A percentile compares a stretch with the other conserved stretches of the same genome.
Evolutionary conservation across 92 coral and sea anemone genomes (phyloP).

Genomic region (Epizoanthus illoricatus): DNA sequence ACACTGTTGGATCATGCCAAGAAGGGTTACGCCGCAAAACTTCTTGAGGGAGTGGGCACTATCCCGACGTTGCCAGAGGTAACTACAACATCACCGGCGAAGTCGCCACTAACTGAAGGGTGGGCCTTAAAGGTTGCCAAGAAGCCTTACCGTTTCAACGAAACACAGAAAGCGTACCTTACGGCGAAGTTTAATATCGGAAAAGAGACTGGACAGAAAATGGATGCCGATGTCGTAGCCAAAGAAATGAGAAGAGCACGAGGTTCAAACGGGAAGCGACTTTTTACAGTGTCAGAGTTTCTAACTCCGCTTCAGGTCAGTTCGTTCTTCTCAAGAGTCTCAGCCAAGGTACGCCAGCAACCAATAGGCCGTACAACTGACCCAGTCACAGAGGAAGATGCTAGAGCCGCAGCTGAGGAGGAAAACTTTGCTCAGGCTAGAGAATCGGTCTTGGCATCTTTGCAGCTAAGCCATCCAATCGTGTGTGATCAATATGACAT

Average conservation of each 20-base stretch:
- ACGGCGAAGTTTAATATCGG: constrained; percentile 5
- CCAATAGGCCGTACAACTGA: constrained; percentile 7
- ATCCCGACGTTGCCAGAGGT: constrained; percentile 15
- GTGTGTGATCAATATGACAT: neutral
- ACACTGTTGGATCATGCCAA: constrained; percentile 29
- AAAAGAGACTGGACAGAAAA: neutral
- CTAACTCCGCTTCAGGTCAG: constrained; percentile 40
- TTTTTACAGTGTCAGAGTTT: constrained; percentile 39
- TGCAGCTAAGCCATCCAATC: constrained; percentile 30
- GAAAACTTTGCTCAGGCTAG: constrained; percentile 28
- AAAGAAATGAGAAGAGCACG: constrained; percentile 24
- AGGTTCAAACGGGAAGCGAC: constrained; percentile 12
- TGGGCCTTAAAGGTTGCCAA: constrained; percentile 13
- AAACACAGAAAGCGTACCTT: constrained; percentile 14
- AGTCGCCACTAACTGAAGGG: constrained; percentile 2
- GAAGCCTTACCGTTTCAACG: constrained; percentile 11
- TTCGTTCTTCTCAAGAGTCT: constrained; percentile 43
- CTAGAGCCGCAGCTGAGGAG: constrained; percentile 42
- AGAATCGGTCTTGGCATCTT: constrained; percentile 41
- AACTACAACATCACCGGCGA: constrained; percentile 11
- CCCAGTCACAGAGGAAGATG: constrained; percentile 30
- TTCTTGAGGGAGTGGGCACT: constrained; percentile 31
- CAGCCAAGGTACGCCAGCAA: constrained; percentile 46
- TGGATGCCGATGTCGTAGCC: constrained; percentile 9
- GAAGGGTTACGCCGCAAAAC: constrained; percentile 20